Conservation (phyloP, 2,113 vertebrate species). For the Syrrhaptes paradoxus region DNA sequence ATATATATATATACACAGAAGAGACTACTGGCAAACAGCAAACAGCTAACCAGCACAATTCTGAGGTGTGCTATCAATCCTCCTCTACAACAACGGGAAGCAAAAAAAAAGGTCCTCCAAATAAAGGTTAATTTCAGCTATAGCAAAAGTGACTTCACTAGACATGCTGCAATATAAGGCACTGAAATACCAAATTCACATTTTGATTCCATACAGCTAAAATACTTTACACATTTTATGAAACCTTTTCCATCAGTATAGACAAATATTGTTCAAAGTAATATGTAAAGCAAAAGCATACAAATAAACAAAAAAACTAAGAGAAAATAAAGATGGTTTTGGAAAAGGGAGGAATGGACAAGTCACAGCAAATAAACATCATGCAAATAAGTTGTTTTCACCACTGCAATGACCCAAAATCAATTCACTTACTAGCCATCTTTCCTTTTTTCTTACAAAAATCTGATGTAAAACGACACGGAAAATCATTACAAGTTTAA, state of each 20-base stretch:
- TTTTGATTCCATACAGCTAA: constrained; percentile 34
- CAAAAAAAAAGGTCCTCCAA: not conserved
- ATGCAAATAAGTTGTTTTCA: constrained; percentile 75
- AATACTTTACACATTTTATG: constrained; percentile 35
- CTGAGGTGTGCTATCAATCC: not conserved
- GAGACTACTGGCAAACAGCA: not conserved
- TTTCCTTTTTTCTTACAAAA: constrained; percentile 93
- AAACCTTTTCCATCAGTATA: constrained; percentile 77
- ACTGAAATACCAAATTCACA: constrained; percentile 16
- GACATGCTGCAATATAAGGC: not conserved
- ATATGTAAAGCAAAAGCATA: constrained; percentile 72
- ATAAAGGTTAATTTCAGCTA: not conserved
- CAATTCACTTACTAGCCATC: constrained; percentile 90
- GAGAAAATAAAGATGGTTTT: constrained; percentile 73
- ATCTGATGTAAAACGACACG: constrained; percentile 82
- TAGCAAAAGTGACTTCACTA: not conserved
- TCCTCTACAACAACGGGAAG: not conserved
- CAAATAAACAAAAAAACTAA: constrained; percentile 64
- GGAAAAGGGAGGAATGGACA: constrained; percentile 79
- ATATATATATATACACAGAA: not conserved
- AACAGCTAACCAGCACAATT: not conserved
- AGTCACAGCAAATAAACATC: constrained; percentile 83
- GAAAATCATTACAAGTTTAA: constrained; percentile 76
- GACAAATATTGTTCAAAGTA: constrained; percentile 75
- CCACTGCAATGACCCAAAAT: constrained; percentile 75